Base-by-base conservation (phyloP, 2,797 vertebrate genomes). In the Leptatherina wallacei region DNA sequence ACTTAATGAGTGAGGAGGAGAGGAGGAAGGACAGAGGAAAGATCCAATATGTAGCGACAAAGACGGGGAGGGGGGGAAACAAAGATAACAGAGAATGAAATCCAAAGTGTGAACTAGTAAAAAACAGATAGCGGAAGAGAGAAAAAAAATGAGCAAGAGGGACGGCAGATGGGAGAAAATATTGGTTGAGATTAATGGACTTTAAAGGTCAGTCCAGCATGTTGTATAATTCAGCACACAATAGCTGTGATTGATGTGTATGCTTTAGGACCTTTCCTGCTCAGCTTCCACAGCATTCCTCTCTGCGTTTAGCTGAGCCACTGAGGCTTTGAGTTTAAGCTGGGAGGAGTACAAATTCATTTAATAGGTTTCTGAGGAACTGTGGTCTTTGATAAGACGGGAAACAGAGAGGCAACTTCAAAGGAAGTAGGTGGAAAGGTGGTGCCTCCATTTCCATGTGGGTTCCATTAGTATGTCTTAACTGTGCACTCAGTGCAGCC, bases 191-290 rank as follows among this genome's bases (percentile, higher is more conserved):
- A 92, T 93, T 91, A 93, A 94, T 94, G 88, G 90, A 91, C 91
- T 92, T 88, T 88, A 94, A 95, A 95, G 93, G 92, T 94, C 93
- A 94, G 86, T 88, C 80, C 90, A 81, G 89, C 91, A 85, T 85
- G 91, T 91, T 91, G 90, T 93, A 92, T 93, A 93, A 94, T 94
- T 94, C 88, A 91, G 81, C 85, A 77, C 89, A 93, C 92, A 93
- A 93, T 88, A 88, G 89, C 88, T 80, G 89, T 94, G 93, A 93
- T 92, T 92, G 93, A 93, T 94, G 89, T 67, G 88, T 83, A 56
- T 84, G 88, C 90, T 92, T 91, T 79, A 83, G 88, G 87, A 90
- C 89, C 89, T 86, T 91, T 84, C 83, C 78, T 74, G 66, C 70
- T 65, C 32, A 1, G 64, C 79, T 85, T 70, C 75, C 0, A 11